Percentiles rank a stretch among this genome's conserved stretches.
phyloP scores from a whole-genome alignment of 2,797 vertebrate species.

The Enteromius unitaeniatus region DNA sequence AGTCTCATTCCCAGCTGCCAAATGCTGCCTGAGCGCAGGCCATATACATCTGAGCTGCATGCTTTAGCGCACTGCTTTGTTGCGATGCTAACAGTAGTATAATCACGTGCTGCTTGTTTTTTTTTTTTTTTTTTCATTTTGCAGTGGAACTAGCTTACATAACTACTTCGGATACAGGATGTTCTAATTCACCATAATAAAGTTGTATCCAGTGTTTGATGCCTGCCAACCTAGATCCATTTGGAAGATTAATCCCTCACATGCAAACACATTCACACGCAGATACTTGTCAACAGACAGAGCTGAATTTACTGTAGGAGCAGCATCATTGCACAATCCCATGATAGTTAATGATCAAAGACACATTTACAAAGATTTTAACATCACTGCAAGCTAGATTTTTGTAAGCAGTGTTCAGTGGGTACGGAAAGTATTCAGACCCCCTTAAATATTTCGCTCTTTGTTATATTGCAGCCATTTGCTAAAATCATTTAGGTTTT shows the following conservation, averaged over 20 bases:
- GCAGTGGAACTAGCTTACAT: constrained; percentile 20
- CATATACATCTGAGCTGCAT: constrained; percentile 36
- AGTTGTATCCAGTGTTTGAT: constrained; percentile 1
- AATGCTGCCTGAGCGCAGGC: neutral
- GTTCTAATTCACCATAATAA: neutral
- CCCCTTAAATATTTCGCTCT: too few relatives aligned
- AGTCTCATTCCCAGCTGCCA: constrained; percentile 2
- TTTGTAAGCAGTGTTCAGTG: neutral
- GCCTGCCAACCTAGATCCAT: constrained; percentile 37
- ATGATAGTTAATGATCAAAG: neutral
- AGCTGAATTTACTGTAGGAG: neutral
- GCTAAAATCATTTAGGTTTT: too few relatives aligned
- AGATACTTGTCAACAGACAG: constrained; percentile 19
- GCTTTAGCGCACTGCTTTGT: constrained; percentile 23
- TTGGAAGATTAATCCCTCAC: constrained; percentile 46
- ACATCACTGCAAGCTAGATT: neutral
- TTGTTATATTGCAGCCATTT: too few relatives aligned
- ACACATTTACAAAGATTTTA: neutral
- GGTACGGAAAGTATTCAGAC: too few relatives aligned
- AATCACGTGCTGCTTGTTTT: constrained; percentile 41
- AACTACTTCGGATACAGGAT: constrained; percentile 2
- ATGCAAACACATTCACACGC: neutral
- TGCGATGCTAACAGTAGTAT: constrained; percentile 50
- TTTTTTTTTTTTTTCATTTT: neutral
- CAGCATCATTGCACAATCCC: neutral